Conservation (phyloP, 2,113 vertebrate species). For the Hemiscyllium ocellatum region DNA sequence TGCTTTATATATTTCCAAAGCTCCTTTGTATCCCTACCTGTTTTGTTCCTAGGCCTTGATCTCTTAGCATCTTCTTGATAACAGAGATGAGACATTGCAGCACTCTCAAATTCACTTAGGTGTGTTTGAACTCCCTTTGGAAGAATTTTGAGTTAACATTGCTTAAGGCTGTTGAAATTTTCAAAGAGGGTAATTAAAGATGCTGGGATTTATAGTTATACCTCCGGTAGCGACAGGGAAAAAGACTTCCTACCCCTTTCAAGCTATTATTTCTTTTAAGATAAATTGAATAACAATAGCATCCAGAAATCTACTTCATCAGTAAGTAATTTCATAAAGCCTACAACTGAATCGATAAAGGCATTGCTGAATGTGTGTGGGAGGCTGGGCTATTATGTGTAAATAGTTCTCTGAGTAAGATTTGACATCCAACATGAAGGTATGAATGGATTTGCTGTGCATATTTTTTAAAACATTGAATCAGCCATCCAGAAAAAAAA, state of each 20-base stretch:
- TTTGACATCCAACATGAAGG: slow-evolving; percentile 23
- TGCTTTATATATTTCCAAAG: not conserved
- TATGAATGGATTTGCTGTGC: not conserved
- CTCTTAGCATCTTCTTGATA: not conserved
- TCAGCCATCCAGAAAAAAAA: not conserved
- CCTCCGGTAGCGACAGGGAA: not conserved
- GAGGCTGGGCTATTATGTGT: not conserved
- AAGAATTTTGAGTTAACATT: not conserved
- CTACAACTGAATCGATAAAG: not conserved
- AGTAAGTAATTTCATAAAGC: slow-evolving; percentile 5
- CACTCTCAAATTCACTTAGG: not conserved
- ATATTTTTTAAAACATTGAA: slow-evolving; percentile 8
- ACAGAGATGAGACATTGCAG: not conserved
- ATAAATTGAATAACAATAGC: not conserved
- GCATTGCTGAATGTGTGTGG: not conserved
- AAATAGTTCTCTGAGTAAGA: not conserved
- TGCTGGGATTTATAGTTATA: not conserved
- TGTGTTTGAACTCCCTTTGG: not conserved
- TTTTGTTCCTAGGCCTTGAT: not conserved
- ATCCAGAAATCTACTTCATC: not conserved
- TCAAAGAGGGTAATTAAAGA: not conserved
- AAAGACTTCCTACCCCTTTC: not conserved
- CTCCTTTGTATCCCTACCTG: not conserved
- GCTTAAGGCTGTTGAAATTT: not conserved
- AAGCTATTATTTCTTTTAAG: not conserved